Percentiles rank a stretch among this genome's conserved stretches.
Conservation (phyloP, 2,888 invertebrate genomes). For the Anorthoa munda region DNA sequence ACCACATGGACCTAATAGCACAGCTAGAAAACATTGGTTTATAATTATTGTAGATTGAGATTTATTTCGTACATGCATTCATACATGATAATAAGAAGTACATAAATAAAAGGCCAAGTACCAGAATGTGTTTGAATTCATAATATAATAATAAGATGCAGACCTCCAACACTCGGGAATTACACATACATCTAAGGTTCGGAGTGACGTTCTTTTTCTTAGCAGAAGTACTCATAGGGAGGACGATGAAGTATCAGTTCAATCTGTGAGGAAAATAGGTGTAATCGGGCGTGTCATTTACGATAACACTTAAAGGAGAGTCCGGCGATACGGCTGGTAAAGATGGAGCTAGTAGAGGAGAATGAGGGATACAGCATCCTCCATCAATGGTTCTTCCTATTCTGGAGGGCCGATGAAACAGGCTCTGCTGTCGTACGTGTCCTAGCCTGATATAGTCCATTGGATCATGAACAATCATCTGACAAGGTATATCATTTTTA, state of each 20-base stretch:
- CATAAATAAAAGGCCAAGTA: constrained; percentile 40
- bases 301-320: constrained; percentile 51
- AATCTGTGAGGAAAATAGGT: constrained; percentile 83
- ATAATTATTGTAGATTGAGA: constrained; percentile 27
- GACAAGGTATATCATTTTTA: constrained; percentile 45
- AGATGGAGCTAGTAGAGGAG: constrained; percentile 33
- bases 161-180: not conserved
- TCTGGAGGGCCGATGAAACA: constrained; percentile 36
- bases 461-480: constrained; percentile 72
- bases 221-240: not conserved
- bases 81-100: not conserved
- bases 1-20: constrained; percentile 95
- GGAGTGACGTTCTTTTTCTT: constrained; percentile 12
- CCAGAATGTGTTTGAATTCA: constrained; percentile 40
- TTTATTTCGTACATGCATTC: not conserved
- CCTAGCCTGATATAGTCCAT: constrained; percentile 72
- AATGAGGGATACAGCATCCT: constrained; percentile 32
- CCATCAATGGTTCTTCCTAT: constrained; percentile 24
- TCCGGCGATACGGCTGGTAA: constrained; percentile 39
- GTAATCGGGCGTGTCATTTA: constrained; percentile 81
- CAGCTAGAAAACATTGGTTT: constrained; percentile 93
- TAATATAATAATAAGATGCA: constrained; percentile 16
- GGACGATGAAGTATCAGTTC: constrained; percentile 65
- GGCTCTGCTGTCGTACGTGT: constrained; percentile 55
- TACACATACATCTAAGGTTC: not conserved